These are phyloP conservation scores for Acronicta leporina DNA, from an alignment of 2,888 invertebrate species.

Conservation along the genomic window DNA sequence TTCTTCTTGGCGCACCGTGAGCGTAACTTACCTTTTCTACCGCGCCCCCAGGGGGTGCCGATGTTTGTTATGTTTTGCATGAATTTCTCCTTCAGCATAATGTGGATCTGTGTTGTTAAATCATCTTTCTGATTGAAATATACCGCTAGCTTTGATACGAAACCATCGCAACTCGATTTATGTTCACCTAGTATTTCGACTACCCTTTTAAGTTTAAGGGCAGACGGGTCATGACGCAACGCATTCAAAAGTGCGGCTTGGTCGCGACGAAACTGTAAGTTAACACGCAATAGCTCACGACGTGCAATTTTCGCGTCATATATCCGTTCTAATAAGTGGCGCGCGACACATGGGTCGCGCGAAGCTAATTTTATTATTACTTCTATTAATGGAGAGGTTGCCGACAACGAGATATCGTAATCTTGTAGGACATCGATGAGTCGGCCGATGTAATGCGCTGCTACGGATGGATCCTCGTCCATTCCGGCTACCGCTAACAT, in stretches of 20 bases:
- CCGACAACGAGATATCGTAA: conserved; percentile 59
- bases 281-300: conserved; percentile 63
- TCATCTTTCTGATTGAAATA: conserved; percentile 72
- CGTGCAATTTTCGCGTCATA: conserved; percentile 66
- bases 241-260: conserved; percentile 72
- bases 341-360: conserved; percentile 47
- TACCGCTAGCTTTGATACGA: conserved; percentile 63
- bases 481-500: conserved; percentile 55
- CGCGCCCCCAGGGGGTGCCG: no score
- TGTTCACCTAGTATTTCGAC: conserved; percentile 47
- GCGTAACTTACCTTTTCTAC: no score
- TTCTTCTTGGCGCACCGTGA: conserved; percentile 9
- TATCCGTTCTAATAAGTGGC: conserved; percentile 58
- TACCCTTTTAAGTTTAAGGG: conserved; percentile 57
- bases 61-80: no score
- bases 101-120: conserved; percentile 57
- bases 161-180: conserved; percentile 57
- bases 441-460: conserved; percentile 44
- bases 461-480: conserved; percentile 31
- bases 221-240: conserved; percentile 66
- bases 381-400: conserved; percentile 54
- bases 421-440: conserved; percentile 62
- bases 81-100: conserved; percentile 21
- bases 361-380: conserved; percentile 56
- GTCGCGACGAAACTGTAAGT: conserved; percentile 64